A percentile compares a stretch with the other conserved stretches of the same genome.
Evolutionary conservation across 2,113 vertebrate species (phyloP).

Genomic region (Fregata magnificens): DNA sequence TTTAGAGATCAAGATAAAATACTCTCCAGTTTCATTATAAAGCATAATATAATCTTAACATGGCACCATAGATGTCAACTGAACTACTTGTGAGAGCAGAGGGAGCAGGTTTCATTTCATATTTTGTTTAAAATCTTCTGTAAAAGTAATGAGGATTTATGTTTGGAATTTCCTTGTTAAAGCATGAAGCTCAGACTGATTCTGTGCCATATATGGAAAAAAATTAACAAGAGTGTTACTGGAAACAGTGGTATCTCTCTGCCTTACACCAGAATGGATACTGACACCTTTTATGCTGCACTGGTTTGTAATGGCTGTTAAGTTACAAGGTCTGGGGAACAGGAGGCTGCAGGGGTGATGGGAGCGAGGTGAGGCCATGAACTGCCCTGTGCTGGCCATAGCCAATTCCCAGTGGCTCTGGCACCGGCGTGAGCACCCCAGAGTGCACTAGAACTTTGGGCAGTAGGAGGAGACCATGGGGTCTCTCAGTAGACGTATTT

Average conservation of each 20-base stretch:
- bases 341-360: fast-evolving
- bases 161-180: background rate
- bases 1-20: background rate
- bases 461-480: background rate
- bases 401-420: background rate
- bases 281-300: fast-evolving
- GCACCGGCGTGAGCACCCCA: fast-evolving
- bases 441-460: background rate
- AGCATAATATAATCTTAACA: background rate
- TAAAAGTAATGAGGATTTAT: background rate
- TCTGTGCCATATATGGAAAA: background rate
- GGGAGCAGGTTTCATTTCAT: background rate
- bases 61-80: background rate
- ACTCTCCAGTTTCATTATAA: background rate
- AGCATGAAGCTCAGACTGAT: background rate
- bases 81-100: background rate
- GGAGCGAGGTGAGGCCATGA: fast-evolving
- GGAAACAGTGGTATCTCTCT: background rate
- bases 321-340: background rate
- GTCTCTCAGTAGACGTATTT: background rate
- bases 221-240: background rate
- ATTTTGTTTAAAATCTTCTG: background rate
- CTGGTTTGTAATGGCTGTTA: fast-evolving
- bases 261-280: fast-evolving
- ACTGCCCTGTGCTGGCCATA: background rate